Evolutionary conservation across 2,797 vertebrate species (phyloP).

Genomic region (Sitta carolinensis): DNA sequence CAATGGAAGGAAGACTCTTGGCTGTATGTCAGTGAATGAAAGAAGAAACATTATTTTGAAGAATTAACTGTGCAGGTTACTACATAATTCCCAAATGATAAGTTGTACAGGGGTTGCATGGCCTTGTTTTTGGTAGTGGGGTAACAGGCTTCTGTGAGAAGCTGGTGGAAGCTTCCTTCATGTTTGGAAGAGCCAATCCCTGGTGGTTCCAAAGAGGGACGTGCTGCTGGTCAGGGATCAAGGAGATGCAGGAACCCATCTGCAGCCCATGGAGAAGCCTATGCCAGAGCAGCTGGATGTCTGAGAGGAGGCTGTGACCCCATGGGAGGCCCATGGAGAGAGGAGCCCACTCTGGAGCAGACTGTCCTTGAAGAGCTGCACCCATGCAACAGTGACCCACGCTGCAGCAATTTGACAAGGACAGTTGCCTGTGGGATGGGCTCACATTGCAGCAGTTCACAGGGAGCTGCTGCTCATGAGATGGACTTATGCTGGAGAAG

Average conservation of each 20-base stretch:
- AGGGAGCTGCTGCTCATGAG: neutral
- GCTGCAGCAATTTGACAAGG: neutral
- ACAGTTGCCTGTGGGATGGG: neutral
- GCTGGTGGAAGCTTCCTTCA: neutral
- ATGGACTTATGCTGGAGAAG: neutral
- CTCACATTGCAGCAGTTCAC: neutral
- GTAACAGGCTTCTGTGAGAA: neutral
- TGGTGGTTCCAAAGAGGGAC: neutral
- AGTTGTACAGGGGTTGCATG: neutral
- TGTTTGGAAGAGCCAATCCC: neutral
- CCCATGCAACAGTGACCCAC: fast-evolving
- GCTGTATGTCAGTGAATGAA: neutral
- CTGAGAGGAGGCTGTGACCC: neutral
- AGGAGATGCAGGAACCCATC: neutral
- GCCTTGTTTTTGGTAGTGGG: neutral
- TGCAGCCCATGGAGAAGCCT: neutral
- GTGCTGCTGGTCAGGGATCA: neutral
- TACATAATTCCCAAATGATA: neutral
- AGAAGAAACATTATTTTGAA: neutral
- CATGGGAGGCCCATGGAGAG: neutral
- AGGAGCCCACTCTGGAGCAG: neutral
- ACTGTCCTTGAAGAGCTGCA: neutral
- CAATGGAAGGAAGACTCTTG: neutral
- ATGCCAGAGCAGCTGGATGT: neutral
- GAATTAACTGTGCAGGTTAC: neutral